Evolutionary conservation across 2,888 invertebrate species (phyloP), one percentile per base, ranked within the genome.

Genomic region (Drepana falcataria): DNA sequence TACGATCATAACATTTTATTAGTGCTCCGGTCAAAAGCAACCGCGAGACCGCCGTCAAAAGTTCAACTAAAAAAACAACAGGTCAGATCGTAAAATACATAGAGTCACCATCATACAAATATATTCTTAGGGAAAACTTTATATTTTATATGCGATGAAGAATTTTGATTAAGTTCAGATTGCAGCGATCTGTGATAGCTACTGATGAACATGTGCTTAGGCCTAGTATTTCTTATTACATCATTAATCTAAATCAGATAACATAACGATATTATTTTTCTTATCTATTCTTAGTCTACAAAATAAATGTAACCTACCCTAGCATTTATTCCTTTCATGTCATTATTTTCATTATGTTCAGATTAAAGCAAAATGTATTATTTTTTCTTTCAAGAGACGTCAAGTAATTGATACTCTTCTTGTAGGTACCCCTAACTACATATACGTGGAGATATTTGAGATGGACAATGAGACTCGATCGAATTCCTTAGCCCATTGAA

Each of bases 1-100:
- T 83, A 90, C 90, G 85, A 87, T 87, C 87, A 89, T 91, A 91
- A 91, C 87, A 87, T 91, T 91, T 91, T 91, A 91, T 91, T 91
- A 88, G 91, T 87, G 85, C 83, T 77, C 79, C 82, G 85, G 91
- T 87, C 88, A 87, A 90, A 88, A 87, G 87, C 88, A 85, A 85
- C 87, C 88, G 87, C 87, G 82, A 75, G 83, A 81, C 81, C 86
- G 81, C 82, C 87, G 81, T 85, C 86, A 83, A 84, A 84, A 88
- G 87, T 88, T 87, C 90, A 88, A 84, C 81, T 71, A 83, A 85
- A 87, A 85, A 83, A 86, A 77, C 66, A 81, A 83, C 88, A 85
- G 88, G 87, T 87, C 88, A 90, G 83, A 83, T 85, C 86, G 79
- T 85, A 88, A 88, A 88, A 89, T 82, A 79, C 68, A 77, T 88